These are phyloP conservation scores for Ambastaia sidthimunki DNA, from an alignment of 2,797 vertebrate species.

Conservation along the genomic window DNA sequence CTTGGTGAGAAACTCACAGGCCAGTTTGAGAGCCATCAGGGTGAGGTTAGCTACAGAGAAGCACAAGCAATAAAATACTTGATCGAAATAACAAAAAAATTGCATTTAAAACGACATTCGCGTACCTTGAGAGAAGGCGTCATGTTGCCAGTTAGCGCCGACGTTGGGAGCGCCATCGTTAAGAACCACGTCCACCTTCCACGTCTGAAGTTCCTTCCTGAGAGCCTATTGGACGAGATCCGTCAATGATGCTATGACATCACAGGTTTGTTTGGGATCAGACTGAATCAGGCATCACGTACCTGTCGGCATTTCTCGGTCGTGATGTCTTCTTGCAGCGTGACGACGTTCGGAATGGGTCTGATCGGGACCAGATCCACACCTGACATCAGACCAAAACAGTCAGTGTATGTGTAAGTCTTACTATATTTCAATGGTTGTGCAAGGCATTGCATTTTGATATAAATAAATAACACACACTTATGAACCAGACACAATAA, in stretches of 20 bases:
- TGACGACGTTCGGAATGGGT: conserved; percentile 91
- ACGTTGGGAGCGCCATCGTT: conserved; percentile 96
- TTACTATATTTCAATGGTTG: no score
- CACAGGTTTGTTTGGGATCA: not conserved
- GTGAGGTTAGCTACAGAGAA: conserved; percentile 84
- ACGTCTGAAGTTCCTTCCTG: conserved; percentile 91
- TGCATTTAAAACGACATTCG: not conserved
- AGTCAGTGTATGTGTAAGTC: not conserved
- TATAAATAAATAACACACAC: no score
- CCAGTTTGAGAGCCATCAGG: conserved; percentile 91
- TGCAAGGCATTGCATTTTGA: no score
- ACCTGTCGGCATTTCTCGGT: conserved; percentile 94
- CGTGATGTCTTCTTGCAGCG: conserved; percentile 94
- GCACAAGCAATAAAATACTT: no score
- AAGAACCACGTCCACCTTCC: conserved; percentile 96
- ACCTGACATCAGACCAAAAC: conserved; percentile 69
- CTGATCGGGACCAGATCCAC: conserved; percentile 95
- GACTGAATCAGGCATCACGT: not conserved
- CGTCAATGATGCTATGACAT: not conserved
- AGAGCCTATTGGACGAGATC: conserved; percentile 76
- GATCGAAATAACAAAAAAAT: not conserved
- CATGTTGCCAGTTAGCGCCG: conserved; percentile 93
- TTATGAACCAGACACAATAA: no score
- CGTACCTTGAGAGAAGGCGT: conserved; percentile 93
- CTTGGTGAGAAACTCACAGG: conserved; percentile 90